Evolutionary conservation across 2,888 invertebrate genomes (phyloP).

Genomic region (Microctonus hyperodae): DNA sequence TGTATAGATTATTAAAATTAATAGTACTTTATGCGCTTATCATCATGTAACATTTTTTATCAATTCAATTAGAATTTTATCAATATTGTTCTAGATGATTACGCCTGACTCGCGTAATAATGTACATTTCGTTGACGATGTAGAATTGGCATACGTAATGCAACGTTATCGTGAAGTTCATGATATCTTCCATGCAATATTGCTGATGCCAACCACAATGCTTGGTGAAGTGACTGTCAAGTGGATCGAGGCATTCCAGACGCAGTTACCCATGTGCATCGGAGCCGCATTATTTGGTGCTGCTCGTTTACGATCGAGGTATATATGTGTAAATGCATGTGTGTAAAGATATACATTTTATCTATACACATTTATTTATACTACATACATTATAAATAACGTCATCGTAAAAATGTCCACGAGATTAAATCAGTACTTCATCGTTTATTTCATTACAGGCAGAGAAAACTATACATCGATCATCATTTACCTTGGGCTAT

Average conservation of each 20-base stretch:
- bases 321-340: conserved; percentile 43
- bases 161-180: conserved; percentile 97
- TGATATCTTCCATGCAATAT: conserved; percentile 90
- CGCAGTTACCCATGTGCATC: conserved; percentile 94
- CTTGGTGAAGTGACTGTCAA: conserved; percentile 92
- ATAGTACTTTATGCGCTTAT: too few relatives aligned
- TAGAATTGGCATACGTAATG: conserved; percentile 93
- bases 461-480: conserved; percentile 78
- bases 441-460: conserved; percentile 64
- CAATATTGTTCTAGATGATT: conserved; percentile 70
- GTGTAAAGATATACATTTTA: not conserved
- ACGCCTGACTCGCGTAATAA: conserved; percentile 90
- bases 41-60: too few relatives aligned
- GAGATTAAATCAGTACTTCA: not conserved
- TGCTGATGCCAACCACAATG: conserved; percentile 95
- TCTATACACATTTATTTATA: too few relatives aligned
- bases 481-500: conserved; percentile 89
- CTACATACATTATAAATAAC: not conserved
- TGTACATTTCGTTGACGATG: conserved; percentile 91
- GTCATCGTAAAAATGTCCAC: not conserved
- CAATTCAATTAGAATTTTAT: not conserved
- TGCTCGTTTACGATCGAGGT: conserved; percentile 82
- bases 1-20: too few relatives aligned
- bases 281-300: conserved; percentile 94
- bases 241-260: conserved; percentile 97